These are phyloP conservation scores for Chrysaora quinquecirrha DNA, from an alignment of 30 jellyfish, hydroid and myxozoan species.

Conservation along the genomic window DNA sequence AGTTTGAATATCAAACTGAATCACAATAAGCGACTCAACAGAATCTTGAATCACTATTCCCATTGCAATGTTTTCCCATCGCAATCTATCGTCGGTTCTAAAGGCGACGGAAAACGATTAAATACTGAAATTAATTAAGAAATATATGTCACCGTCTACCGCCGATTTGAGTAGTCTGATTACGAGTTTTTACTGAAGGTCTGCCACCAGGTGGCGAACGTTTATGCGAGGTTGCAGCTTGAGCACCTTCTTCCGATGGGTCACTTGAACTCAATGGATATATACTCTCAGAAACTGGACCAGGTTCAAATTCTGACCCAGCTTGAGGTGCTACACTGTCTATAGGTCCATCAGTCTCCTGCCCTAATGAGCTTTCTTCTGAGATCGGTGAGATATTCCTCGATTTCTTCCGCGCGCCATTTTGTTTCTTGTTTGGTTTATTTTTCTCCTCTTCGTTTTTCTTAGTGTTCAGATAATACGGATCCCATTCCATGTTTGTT, in stretches of 20 bases:
- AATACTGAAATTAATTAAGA: too few relatives aligned
- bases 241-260: slow-evolving; percentile 34
- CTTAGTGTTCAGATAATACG: slow-evolving; percentile 78
- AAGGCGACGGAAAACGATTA: too few relatives aligned
- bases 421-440: slow-evolving; percentile 39
- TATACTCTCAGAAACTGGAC: slow-evolving; percentile 59
- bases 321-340: slow-evolving; percentile 88
- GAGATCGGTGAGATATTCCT: slow-evolving; percentile 90
- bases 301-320: slow-evolving; percentile 85
- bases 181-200: slow-evolving; percentile 3
- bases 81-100: too few relatives aligned
- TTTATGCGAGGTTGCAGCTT: neutral
- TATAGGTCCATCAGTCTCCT: slow-evolving; percentile 54
- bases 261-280: slow-evolving; percentile 69
- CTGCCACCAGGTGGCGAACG: slow-evolving; percentile 1
- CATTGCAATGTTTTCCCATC: too few relatives aligned
- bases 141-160: neutral
- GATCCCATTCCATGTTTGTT: slow-evolving; percentile 98
- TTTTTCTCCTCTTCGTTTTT: slow-evolving; percentile 66
- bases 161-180: neutral
- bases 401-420: slow-evolving; percentile 44
- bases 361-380: slow-evolving; percentile 77
- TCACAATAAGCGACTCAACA: too few relatives aligned
- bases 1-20: too few relatives aligned
- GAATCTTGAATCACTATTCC: too few relatives aligned